A percentile compares a stretch with the other conserved stretches of the same genome.
These are phyloP conservation scores for Brachyhypopomus gauderio DNA, from an alignment of 2,113 vertebrate genomes.

Conservation along the genomic window DNA sequence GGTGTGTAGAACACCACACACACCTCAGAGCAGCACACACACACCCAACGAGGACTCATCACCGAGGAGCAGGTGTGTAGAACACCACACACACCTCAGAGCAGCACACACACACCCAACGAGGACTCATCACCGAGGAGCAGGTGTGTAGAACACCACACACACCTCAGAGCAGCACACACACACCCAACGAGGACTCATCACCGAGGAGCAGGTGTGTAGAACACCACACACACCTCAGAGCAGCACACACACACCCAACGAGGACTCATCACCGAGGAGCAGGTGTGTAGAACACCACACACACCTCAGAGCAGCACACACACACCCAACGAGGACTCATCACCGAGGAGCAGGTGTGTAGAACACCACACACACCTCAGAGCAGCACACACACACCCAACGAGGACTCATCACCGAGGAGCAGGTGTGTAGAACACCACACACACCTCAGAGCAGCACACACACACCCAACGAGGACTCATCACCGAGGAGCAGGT, in stretches of 20 bases:
- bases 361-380: neutral
- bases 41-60: conserved; percentile 70
- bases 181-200: conserved; percentile 65
- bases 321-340: conserved; percentile 65
- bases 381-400: conserved; percentile 46
- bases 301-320: neutral
- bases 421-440: conserved; percentile 80
- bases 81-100: neutral
- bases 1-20: conserved; percentile 70
- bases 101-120: conserved; percentile 50
- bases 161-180: conserved; percentile 27
- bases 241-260: conserved; percentile 49
- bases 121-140: conserved; percentile 79
- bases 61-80: conserved; percentile 85
- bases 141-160: conserved; percentile 78
- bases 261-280: conserved; percentile 78
- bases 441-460: neutral
- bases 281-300: conserved; percentile 79
- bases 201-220: conserved; percentile 87
- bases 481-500: conserved; percentile 89
- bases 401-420: conserved; percentile 77
- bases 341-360: conserved; percentile 88
- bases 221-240: neutral
- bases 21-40: conserved; percentile 40
- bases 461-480: conserved; percentile 57